Conservation (phyloP, 2,888 invertebrate species). For the Ophion ventricosus region DNA sequence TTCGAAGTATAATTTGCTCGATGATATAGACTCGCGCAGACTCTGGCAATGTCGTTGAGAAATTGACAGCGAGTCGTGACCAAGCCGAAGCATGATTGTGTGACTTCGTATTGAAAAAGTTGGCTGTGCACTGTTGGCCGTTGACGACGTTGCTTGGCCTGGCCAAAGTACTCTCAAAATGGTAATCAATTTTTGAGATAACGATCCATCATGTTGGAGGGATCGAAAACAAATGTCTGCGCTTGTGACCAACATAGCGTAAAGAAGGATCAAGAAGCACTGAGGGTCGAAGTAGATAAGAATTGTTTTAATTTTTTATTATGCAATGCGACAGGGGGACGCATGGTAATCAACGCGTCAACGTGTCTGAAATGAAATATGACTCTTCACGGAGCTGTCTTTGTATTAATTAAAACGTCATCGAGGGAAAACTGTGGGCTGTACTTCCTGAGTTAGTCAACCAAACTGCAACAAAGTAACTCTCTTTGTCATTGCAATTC, state of each 20-base stretch:
- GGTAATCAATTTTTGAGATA: slow-evolving; percentile 39
- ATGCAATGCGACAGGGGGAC: slow-evolving; percentile 23
- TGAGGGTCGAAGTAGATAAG: slow-evolving; percentile 2
- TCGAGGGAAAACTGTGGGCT: slow-evolving; percentile 1
- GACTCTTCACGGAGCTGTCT: not conserved
- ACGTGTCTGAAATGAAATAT: slow-evolving; percentile 19
- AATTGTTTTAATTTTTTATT: slow-evolving; percentile 29
- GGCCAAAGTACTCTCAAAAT: not conserved
- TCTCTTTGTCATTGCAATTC: not conserved
- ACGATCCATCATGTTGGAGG: slow-evolving; percentile 5
- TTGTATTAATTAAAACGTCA: slow-evolving; percentile 14
- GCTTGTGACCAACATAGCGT: slow-evolving; percentile 24
- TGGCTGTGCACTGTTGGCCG: not conserved
- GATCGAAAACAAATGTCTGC: slow-evolving; percentile 23
- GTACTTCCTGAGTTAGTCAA: not conserved
- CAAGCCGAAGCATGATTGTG: not conserved
- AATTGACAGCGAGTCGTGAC: slow-evolving; percentile 2
- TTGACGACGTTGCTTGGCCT: not conserved
- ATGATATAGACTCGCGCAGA: not conserved
- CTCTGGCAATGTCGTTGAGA: slow-evolving; percentile 13
- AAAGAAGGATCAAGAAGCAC: slow-evolving; percentile 25
- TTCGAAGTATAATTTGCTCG: slow-evolving; percentile 50
- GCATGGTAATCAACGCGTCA: slow-evolving; percentile 37
- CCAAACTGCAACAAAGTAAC: not conserved
- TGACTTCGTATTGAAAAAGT: not conserved